Conservation (phyloP, 64 coral and sea anemone genomes). For the Orbicella faveolata region DNA sequence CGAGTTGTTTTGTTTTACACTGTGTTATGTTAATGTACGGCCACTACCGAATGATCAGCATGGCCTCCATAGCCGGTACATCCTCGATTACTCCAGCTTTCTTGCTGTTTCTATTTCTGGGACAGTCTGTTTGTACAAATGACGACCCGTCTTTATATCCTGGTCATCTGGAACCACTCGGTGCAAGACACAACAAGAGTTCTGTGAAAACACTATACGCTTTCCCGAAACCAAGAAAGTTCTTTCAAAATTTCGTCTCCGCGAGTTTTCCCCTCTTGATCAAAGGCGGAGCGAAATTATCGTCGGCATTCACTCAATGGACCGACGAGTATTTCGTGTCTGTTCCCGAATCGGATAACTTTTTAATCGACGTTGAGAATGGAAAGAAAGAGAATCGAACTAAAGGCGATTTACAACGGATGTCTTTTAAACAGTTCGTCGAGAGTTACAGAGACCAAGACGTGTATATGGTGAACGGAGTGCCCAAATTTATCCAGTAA, state of each 20-base stretch:
- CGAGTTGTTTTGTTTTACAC: no score
- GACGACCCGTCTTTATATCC: constrained; percentile 1
- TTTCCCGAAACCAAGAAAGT: constrained; percentile 16
- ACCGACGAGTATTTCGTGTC: constrained; percentile 39
- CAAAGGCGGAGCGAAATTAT: constrained; percentile 25
- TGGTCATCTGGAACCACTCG: constrained; percentile 49
- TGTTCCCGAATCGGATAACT: neutral
- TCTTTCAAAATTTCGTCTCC: constrained; percentile 35
- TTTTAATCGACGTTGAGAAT: constrained; percentile 17
- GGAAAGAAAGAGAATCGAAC: constrained; percentile 50
- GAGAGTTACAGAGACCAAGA: constrained; percentile 15
- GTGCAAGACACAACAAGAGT: constrained; percentile 11
- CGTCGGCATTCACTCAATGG: constrained; percentile 29
- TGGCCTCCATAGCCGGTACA: neutral
- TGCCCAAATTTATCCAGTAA: constrained; percentile 32
- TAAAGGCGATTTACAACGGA: neutral
- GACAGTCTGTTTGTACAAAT: neutral
- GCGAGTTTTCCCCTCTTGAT: constrained; percentile 12
- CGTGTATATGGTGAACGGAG: constrained; percentile 29
- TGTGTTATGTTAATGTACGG: no score
- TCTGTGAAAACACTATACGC: neutral
- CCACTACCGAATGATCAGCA: no score
- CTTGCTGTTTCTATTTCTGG: neutral
- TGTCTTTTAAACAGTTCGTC: constrained; percentile 42
- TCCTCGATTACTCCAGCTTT: neutral